phyloP scores from a whole-genome alignment of 2,113 vertebrate species.

The Melanerpes formicivorus region DNA sequence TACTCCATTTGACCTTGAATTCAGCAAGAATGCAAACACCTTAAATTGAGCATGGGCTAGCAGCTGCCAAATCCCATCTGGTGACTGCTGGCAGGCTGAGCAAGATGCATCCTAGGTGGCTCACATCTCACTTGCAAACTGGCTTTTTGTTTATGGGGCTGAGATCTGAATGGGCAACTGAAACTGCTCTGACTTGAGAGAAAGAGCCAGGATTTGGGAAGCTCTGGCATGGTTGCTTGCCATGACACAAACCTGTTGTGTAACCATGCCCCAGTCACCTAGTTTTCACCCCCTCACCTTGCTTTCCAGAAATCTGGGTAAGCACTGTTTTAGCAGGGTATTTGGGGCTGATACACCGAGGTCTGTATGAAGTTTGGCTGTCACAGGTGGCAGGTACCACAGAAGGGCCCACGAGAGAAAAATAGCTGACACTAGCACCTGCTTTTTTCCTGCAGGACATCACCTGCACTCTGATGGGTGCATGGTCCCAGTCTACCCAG shows the following conservation, averaged over 20 bases:
- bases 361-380: not conserved
- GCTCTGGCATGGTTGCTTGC: not conserved
- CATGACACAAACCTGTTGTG: not conserved
- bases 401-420: not conserved
- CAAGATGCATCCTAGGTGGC: not conserved
- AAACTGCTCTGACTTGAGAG: not conserved
- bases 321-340: not conserved
- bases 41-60: not conserved
- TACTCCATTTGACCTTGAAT: conserved; percentile 28
- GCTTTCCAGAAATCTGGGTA: not conserved
- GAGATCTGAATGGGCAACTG: not conserved
- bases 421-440: not conserved
- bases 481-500: not conserved
- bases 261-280: not conserved
- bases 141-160: not conserved
- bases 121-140: not conserved
- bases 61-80: not conserved
- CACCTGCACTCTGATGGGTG: not conserved
- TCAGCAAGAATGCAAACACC: not conserved
- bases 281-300: not conserved
- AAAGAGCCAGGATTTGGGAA: not conserved
- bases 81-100: not conserved
- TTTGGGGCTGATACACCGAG: not conserved
- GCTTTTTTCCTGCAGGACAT: not conserved
- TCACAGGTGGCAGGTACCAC: accelerated